These are phyloP conservation scores for Mesitornis unicolor DNA, from an alignment of 2,113 vertebrate species.

Conservation along the genomic window DNA sequence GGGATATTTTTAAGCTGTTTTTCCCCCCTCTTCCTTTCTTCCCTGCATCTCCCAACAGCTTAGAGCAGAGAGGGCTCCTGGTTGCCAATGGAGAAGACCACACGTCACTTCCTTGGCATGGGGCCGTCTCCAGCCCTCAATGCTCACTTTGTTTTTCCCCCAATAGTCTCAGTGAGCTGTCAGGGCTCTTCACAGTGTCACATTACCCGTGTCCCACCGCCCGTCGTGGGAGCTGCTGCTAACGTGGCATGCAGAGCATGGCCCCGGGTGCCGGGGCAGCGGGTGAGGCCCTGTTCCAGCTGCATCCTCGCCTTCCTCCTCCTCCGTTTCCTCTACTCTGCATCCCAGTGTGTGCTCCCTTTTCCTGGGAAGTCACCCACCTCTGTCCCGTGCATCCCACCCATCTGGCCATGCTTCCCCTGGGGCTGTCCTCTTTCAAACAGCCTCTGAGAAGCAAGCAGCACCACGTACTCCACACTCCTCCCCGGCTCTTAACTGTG, in stretches of 20 bases:
- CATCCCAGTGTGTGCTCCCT: not conserved
- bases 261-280: fast-evolving
- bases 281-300: not conserved
- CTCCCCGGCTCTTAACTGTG: not conserved
- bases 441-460: not conserved
- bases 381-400: not conserved
- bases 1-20: conserved; percentile 42
- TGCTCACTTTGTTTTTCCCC: not conserved
- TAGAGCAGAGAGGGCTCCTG: not conserved
- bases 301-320: not conserved
- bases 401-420: not conserved
- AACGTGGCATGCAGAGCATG: fast-evolving
- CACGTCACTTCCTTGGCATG: conserved; percentile 30
- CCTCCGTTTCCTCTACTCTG: fast-evolving
- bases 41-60: not conserved
- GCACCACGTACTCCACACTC: not conserved
- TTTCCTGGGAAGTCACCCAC: not conserved
- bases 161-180: not conserved
- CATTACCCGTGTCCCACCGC: not conserved
- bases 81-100: not conserved
- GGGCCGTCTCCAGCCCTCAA: not conserved
- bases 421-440: not conserved
- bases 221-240: not conserved
- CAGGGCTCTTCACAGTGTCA: not conserved
- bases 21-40: not conserved